Evolutionary conservation across 2,888 invertebrate species (phyloP), one percentile per base, ranked within the genome.

Genomic region (Hecatera dysodea): DNA sequence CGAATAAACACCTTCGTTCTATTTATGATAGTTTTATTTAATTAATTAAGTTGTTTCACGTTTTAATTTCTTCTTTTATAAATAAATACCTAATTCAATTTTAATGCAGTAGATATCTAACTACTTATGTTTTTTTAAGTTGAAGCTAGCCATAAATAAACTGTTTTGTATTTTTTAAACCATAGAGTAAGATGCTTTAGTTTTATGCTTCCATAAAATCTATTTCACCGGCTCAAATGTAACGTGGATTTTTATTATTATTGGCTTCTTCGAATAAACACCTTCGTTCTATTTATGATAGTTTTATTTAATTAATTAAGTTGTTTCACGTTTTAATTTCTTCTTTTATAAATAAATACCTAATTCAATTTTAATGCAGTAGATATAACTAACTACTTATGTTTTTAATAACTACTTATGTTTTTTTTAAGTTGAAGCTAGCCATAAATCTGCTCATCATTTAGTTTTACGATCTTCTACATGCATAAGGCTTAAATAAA

Each of bases 151-250:
- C n/a, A n/a, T n/a, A n/a, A n/a, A n/a, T n/a, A n/a, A 73, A 69
- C 67, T 79, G 55, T 65, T 72, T 59, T 67, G 7, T 76, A 52
- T 52, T 72, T 76, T 62, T 61, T 27, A 67, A 68, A 77, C 9
- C 52, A 59, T 77, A 80, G 67, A 60, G 46, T 80, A 69, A 73
- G 50, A 67, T 63, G 68, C 72, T 78, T 75, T 72, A 85, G 66
- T 78, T 78, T 74, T 80, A 85, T 65, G 71, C n/a, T 59, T 57
- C 59, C 56, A 85, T 82, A 65, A 80, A 82, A 68, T 70, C 22
- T 61, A 64, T 73, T 75, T 66, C 50, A n/a, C 24, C 36, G 61
- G 57, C 62, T 67, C 65, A 33, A 63, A 71, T 56, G 27, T 64
- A 68, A 66, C 66, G 44, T 39, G 67, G 62, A 67, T 68, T 75